Conservation (phyloP, 2,888 invertebrate species). For the Apomyelois bistriatella region DNA sequence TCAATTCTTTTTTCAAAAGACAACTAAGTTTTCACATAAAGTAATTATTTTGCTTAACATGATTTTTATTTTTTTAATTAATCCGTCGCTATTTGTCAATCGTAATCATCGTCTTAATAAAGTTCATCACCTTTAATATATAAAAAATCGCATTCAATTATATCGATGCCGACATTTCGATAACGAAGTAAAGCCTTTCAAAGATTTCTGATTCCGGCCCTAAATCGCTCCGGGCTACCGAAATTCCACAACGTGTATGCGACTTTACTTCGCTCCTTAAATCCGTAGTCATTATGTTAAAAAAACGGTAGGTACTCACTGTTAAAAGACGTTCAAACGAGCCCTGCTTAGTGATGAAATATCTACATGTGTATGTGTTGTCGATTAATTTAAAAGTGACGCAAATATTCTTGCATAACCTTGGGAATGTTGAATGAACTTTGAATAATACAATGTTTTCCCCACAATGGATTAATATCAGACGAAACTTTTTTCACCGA, state of each 20-base stretch:
- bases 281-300: conserved; percentile 16
- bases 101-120: not conserved
- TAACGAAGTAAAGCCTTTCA: conserved; percentile 11
- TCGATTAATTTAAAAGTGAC: not conserved
- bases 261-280: conserved; percentile 44
- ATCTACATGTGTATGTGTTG: not conserved
- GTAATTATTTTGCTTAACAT: not conserved
- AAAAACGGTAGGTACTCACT: conserved; percentile 12
- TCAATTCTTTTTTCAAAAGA: no score
- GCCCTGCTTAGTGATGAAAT: not conserved
- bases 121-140: conserved; percentile 9
- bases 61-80: not conserved
- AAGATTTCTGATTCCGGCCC: conserved; percentile 33
- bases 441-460: conserved; percentile 9
- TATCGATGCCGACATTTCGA: conserved; percentile 12
- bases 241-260: conserved; percentile 53
- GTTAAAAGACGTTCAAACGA: conserved; percentile 5
- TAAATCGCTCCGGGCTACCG: conserved; percentile 63
- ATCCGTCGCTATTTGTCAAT: not conserved
- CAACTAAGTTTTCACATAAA: no score
- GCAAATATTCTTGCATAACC: conserved; percentile 6
- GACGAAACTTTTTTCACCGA: conserved; percentile 46
- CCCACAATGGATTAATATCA: conserved; percentile 13
- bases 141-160: conserved; percentile 7
- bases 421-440: conserved; percentile 6